These are phyloP conservation scores for Pseudachorutes palmiensis DNA, from an alignment of 1,140 invertebrate genomes.

Conservation along the genomic window DNA sequence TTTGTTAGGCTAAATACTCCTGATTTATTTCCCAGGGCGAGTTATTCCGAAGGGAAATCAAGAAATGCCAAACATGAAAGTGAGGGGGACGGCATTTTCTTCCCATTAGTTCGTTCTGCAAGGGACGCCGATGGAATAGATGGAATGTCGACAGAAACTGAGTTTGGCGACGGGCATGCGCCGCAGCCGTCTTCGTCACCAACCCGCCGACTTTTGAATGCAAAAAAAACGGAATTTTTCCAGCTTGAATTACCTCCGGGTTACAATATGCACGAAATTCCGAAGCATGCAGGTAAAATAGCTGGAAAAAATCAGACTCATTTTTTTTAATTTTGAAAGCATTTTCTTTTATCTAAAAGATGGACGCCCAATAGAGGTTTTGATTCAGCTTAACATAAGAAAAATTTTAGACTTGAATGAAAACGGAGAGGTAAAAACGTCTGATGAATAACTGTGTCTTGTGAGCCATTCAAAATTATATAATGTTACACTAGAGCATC, in stretches of 20 bases:
- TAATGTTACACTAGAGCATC: not conserved
- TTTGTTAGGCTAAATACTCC: too few relatives aligned
- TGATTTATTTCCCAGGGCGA: too few relatives aligned
- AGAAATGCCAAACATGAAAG: too few relatives aligned
- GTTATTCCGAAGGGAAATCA: too few relatives aligned
- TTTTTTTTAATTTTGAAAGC: not conserved
- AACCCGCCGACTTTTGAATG: too few relatives aligned
- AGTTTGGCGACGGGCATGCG: too few relatives aligned
- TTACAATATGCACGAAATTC: not conserved
- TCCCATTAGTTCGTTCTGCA: too few relatives aligned
- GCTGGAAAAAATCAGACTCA: not conserved
- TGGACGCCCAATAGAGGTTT: not conserved
- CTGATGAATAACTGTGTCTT: not conserved
- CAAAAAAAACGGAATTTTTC: too few relatives aligned
- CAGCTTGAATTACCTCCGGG: not conserved
- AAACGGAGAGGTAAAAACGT: conserved; percentile 2
- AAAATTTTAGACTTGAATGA: conserved; percentile 19
- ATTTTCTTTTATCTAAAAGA: not conserved
- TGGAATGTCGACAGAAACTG: too few relatives aligned
- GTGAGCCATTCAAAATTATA: not conserved
- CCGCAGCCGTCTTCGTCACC: too few relatives aligned
- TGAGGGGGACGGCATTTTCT: too few relatives aligned
- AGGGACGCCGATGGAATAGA: too few relatives aligned
- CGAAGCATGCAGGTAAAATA: not conserved
- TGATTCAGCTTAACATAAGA: not conserved